These are phyloP conservation scores for Circaetus cinerascens DNA, from an alignment of 2,113 vertebrate species.

Conservation along the genomic window DNA sequence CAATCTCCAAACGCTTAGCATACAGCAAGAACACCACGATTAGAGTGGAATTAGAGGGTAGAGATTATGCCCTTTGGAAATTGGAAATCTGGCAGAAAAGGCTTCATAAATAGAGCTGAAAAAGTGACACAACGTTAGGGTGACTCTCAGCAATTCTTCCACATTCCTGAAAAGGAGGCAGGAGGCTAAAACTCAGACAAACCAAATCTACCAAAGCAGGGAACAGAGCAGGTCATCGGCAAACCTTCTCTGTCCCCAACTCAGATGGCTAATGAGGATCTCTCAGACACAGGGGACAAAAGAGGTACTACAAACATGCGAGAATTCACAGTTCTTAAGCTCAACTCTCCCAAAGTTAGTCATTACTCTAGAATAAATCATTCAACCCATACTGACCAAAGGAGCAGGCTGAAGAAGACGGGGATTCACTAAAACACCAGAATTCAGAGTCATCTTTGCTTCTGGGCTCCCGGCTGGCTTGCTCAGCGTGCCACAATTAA, in stretches of 20 bases:
- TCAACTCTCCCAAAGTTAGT: neutral
- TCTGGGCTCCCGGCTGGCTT: slow-evolving; percentile 38
- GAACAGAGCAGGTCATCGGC: neutral
- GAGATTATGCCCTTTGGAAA: neutral
- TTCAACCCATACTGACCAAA: slow-evolving; percentile 72
- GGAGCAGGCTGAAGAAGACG: slow-evolving; percentile 84
- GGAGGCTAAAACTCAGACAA: neutral
- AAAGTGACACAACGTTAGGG: neutral
- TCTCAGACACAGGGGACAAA: neutral
- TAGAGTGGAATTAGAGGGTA: neutral
- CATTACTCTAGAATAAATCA: neutral
- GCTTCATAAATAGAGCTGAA: neutral
- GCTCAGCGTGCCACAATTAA: slow-evolving; percentile 70
- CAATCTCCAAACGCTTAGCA: neutral
- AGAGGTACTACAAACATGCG: rapidly evolving
- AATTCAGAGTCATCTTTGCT: slow-evolving; percentile 33
- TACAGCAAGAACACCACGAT: neutral
- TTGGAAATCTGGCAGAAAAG: neutral
- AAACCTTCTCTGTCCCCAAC: neutral
- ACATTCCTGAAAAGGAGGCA: neutral
- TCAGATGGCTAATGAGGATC: neutral
- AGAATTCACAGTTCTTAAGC: neutral
- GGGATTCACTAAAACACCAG: slow-evolving; percentile 87
- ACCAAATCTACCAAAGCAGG: neutral
- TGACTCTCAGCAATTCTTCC: neutral